Conservation (phyloP, 1,140 invertebrate genomes). For the Sminthurinus signatus region DNA sequence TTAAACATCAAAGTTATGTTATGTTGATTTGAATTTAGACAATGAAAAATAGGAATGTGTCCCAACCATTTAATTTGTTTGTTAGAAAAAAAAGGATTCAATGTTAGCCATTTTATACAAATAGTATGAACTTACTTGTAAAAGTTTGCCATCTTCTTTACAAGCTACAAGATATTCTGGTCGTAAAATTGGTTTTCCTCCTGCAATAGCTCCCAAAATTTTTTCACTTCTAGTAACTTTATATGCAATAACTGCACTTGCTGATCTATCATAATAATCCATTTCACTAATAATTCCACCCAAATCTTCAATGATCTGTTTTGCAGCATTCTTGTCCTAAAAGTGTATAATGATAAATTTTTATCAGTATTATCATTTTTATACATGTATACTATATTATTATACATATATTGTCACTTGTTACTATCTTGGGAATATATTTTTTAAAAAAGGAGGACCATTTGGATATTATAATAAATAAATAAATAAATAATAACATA, state of each 20-base stretch:
- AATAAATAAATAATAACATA: no score
- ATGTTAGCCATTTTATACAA: no score
- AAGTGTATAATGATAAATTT: neutral
- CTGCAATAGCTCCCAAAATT: constrained; percentile 8
- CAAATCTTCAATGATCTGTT: neutral
- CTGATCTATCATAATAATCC: neutral
- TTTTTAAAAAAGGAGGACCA: neutral
- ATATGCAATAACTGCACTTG: neutral
- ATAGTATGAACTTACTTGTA: neutral
- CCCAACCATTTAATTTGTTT: no score
- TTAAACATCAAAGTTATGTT: no score
- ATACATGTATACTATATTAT: neutral
- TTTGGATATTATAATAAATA: neutral
- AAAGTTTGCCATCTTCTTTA: constrained; percentile 1
- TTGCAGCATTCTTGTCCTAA: neutral
- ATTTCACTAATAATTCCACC: neutral
- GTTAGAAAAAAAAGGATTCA: no score
- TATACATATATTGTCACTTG: neutral
- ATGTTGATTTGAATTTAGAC: no score
- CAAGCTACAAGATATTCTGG: neutral
- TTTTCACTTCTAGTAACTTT: constrained; percentile 11
- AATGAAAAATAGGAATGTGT: no score
- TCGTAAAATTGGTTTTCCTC: neutral
- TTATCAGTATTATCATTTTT: neutral
- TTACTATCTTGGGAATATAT: neutral